A percentile compares a stretch with the other conserved stretches of the same genome.
phyloP scores from a whole-genome alignment of 2,888 invertebrate genomes.

The Morpho achilles region DNA sequence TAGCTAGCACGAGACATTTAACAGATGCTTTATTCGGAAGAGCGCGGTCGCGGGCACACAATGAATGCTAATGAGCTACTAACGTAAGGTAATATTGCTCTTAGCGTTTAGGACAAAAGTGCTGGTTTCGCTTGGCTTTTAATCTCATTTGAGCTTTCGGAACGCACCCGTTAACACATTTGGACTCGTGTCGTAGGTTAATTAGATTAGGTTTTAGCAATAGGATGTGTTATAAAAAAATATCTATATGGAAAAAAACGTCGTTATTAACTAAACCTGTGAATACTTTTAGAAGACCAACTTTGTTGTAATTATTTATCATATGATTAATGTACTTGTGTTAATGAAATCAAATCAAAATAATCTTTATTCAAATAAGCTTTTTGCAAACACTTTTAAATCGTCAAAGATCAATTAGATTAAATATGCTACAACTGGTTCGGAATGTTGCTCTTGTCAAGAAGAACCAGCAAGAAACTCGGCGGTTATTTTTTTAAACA shows the following conservation, averaged over 20 bases:
- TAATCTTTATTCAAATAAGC: too few species aligned
- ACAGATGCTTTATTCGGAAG: conserved; percentile 77
- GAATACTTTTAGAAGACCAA: too few species aligned
- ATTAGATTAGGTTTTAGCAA: conserved; percentile 72
- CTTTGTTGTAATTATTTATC: too few species aligned
- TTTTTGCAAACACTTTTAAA: too few species aligned
- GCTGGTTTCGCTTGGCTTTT: conserved; percentile 39
- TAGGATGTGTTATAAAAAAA: conserved; percentile 18
- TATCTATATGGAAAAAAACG: not conserved
- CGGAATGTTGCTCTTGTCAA: too few species aligned
- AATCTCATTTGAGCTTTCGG: conserved; percentile 46
- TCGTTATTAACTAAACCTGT: not conserved
- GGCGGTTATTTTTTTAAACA: too few species aligned
- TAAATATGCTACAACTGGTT: too few species aligned
- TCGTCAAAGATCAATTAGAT: too few species aligned
- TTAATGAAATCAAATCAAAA: too few species aligned
- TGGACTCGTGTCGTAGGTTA: conserved; percentile 75
- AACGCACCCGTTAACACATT: conserved; percentile 73
- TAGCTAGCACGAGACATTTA: conserved; percentile 77
- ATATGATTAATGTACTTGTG: too few species aligned
- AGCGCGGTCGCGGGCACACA: conserved; percentile 72
- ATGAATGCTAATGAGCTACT: conserved; percentile 73
- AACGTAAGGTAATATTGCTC: conserved; percentile 45
- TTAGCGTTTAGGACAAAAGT: conserved; percentile 45
- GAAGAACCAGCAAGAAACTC: too few species aligned